Conservation (phyloP, 2,797 vertebrate genomes). For the Hydrophis major region DNA sequence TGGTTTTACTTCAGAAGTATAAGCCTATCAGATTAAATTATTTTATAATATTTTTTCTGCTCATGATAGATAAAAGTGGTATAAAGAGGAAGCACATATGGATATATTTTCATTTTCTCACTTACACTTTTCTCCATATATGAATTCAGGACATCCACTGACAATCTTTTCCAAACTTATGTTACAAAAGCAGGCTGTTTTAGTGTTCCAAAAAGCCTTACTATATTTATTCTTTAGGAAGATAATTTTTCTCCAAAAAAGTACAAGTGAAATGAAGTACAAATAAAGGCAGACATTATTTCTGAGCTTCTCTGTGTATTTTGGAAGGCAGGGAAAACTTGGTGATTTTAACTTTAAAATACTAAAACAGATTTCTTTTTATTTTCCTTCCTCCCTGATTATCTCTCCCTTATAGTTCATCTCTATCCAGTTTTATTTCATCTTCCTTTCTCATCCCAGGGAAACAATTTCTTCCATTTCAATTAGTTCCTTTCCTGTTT, state of each 20-base stretch:
- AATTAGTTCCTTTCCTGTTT: neutral
- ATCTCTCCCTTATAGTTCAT: neutral
- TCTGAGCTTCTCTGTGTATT: neutral
- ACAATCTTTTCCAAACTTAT: slow-evolving; percentile 13
- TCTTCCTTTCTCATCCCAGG: neutral
- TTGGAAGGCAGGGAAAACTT: neutral
- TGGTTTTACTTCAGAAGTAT: neutral
- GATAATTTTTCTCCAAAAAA: neutral
- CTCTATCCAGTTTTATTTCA: neutral
- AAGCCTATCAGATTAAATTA: neutral
- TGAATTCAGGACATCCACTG: neutral
- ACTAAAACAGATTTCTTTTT: neutral
- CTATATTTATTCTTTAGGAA: neutral
- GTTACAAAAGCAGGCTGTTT: slow-evolving; percentile 7
- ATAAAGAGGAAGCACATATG: neutral
- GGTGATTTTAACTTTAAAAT: neutral
- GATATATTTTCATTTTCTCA: neutral
- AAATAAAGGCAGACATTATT: neutral
- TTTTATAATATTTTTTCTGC: neutral
- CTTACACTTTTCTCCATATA: neutral
- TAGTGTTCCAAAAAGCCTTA: neutral
- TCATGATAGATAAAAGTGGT: neutral
- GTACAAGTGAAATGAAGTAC: neutral
- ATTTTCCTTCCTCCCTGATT: neutral
- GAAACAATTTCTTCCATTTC: neutral